phyloP scores from a whole-genome alignment of 2,888 invertebrate genomes.

The Polydrusus cervinus region DNA sequence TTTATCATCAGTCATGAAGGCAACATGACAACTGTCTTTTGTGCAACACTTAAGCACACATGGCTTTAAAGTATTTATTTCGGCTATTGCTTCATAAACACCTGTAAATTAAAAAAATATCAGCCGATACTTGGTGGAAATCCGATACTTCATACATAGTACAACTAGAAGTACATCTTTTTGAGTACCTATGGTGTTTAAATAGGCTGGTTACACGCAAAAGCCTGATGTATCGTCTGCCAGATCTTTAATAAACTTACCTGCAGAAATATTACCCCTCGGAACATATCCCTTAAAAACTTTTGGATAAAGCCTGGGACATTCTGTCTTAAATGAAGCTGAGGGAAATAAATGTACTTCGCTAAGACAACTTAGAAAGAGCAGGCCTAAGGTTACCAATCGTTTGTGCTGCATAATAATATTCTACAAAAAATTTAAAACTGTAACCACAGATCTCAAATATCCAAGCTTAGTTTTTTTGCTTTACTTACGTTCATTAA shows the following conservation, averaged over 20 bases:
- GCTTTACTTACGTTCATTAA: conserved; percentile 6
- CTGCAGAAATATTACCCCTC: conserved; percentile 66
- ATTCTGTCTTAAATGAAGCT: conserved; percentile 57
- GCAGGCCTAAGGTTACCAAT: conserved; percentile 16
- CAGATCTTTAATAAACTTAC: conserved; percentile 53
- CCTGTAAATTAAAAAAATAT: conserved; percentile 58
- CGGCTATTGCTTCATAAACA: conserved; percentile 74
- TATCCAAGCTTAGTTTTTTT: background rate
- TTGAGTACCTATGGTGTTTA: no score
- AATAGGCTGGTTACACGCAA: no score
- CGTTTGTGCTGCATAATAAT: conserved; percentile 39
- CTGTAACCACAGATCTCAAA: background rate
- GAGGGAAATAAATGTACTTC: conserved; percentile 52
- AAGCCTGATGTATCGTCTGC: no score
- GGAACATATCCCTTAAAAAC: conserved; percentile 67
- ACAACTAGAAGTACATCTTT: no score
- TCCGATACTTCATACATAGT: no score
- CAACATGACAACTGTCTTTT: conserved; percentile 83
- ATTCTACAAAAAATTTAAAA: conserved; percentile 22
- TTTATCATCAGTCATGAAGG: conserved; percentile 82
- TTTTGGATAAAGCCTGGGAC: conserved; percentile 65
- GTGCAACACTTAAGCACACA: conserved; percentile 82
- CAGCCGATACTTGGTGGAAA: no score
- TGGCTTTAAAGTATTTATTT: conserved; percentile 74
- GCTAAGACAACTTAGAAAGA: conserved; percentile 49